These are phyloP conservation scores for Euura saliciscinereae DNA, from an alignment of 1,140 invertebrate species.

Conservation along the genomic window DNA sequence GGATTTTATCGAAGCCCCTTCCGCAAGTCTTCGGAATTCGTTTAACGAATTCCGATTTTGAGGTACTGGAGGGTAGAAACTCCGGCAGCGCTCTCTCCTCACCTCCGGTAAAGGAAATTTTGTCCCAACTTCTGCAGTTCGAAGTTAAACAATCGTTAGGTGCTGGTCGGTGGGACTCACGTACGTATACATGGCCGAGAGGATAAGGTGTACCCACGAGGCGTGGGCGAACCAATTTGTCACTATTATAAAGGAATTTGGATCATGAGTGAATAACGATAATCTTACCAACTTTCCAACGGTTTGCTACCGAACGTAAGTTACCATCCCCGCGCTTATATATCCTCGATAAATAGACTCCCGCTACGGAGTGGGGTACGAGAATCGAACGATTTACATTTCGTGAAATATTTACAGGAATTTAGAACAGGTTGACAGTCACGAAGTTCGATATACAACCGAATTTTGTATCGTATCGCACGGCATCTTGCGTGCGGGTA, in stretches of 20 bases:
- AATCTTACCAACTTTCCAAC: constrained; percentile 37
- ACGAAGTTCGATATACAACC: no score
- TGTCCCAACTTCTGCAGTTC: not conserved
- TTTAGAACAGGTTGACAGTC: no score
- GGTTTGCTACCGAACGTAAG: no score
- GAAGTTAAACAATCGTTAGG: constrained; percentile 48
- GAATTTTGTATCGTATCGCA: no score
- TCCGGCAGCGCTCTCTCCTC: not conserved
- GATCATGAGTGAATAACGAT: constrained; percentile 43
- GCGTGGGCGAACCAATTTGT: constrained; percentile 32
- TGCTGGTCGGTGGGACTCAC: constrained; percentile 11
- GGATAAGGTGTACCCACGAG: constrained; percentile 10
- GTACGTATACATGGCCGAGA: not conserved
- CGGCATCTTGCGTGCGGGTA: no score
- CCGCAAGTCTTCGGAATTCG: not conserved
- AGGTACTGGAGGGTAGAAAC: not conserved
- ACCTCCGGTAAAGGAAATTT: not conserved
- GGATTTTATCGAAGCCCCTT: no score
- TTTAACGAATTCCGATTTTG: constrained; percentile 1
- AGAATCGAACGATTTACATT: no score
- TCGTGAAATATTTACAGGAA: no score
- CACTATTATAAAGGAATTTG: constrained; percentile 52
- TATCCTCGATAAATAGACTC: no score
- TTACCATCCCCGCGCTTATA: no score
- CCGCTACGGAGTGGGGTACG: no score